Evolutionary conservation across 2,888 invertebrate genomes (phyloP).

Genomic region (Embidobia sp.): DNA sequence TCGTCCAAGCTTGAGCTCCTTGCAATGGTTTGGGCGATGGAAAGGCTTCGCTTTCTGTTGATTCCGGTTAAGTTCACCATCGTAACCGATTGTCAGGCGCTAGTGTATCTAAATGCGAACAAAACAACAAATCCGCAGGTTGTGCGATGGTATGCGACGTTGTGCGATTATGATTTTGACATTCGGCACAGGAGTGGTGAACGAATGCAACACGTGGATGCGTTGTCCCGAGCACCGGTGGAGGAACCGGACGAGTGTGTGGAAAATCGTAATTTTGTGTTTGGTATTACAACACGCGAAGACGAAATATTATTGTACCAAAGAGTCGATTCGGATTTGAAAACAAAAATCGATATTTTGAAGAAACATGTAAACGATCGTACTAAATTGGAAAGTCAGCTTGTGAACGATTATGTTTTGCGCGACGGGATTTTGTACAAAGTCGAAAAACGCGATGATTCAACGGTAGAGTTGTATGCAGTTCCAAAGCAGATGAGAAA

Average conservation of each 20-base stretch:
- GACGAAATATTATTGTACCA: conserved; percentile 4
- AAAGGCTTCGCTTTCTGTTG: neutral
- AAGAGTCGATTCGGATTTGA: neutral
- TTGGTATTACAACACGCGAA: neutral
- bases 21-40: neutral
- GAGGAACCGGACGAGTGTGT: neutral
- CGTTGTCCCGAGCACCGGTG: neutral
- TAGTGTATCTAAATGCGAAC: neutral
- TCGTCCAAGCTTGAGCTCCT: neutral
- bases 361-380: neutral
- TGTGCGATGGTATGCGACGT: neutral
- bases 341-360: neutral
- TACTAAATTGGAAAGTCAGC: too few species aligned
- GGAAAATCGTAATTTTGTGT: neutral
- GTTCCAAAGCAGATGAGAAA: neutral
- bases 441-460: neutral
- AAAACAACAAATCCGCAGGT: neutral
- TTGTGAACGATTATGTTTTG: too few species aligned
- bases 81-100: neutral
- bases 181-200: neutral
- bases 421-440: too few species aligned
- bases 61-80: neutral
- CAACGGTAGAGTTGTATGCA: neutral
- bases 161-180: neutral
- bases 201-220: neutral